Conservation (phyloP, 2,888 invertebrate genomes). For the Mimachlamys varia region DNA sequence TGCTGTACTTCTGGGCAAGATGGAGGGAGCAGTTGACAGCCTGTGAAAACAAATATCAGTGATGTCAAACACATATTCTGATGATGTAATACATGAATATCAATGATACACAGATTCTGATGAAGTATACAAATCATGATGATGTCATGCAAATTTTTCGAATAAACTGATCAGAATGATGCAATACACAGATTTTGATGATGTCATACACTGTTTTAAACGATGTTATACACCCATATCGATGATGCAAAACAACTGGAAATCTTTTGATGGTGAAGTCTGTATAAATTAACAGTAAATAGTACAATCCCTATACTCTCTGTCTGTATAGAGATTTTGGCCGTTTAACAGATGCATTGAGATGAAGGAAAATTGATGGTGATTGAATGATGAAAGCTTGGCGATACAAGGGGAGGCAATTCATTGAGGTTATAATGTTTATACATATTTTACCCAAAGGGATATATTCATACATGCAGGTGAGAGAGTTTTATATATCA, state of each 20-base stretch:
- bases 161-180: background rate
- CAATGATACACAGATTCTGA: background rate
- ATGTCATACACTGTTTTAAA: too few relatives aligned
- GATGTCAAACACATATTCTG: background rate
- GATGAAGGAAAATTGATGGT: too few relatives aligned
- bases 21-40: conserved; percentile 89
- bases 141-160: background rate
- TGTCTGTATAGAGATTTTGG: too few relatives aligned
- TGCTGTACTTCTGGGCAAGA: conserved; percentile 93
- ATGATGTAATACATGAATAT: background rate
- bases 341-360: too few relatives aligned
- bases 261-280: background rate
- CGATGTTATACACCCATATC: background rate
- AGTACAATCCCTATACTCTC: background rate
- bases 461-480: too few relatives aligned
- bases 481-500: background rate
- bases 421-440: too few relatives aligned
- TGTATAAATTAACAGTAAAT: too few relatives aligned
- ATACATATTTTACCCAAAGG: too few relatives aligned
- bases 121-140: background rate
- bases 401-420: too few relatives aligned
- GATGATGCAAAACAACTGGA: background rate
- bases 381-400: too few relatives aligned
- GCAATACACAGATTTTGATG: background rate
- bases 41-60: conserved; percentile 59